Base-by-base conservation (phyloP, 2,113 vertebrate genomes). In the Numida meleagris region DNA sequence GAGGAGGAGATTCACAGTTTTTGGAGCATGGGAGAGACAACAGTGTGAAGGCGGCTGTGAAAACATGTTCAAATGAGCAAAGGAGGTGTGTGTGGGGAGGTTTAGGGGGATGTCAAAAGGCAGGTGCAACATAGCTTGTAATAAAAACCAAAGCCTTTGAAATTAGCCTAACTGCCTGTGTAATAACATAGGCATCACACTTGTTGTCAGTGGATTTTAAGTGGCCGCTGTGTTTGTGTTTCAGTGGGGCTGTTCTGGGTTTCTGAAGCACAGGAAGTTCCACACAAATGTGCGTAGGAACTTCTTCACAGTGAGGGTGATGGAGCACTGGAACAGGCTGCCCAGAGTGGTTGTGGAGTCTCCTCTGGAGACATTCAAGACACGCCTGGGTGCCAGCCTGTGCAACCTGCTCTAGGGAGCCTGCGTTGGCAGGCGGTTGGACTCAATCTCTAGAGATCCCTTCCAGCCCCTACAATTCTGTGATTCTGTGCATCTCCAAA, bases 121-220 rank as follows among this genome's bases (percentile, higher is more conserved):
- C 4, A 33, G 16, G 19, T 77, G 38, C 9, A 66, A 5, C 0
- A 15, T 10, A 42, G 50, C 25, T 77, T 15, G 14, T 50, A 66
- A 58, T 21, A 57, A 70, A 55, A 34, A 14, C 27, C 29, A 12
- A 29, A 83, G 16, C 7, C 25, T 80, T 18, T 68, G 21, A 46
- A 80, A 77, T 70, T 3, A 4, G 14, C 6, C 4, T 19, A 21
- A 24, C 14, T 3, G 2, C 8, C 51, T 50, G 21, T 51, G 58
- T 46, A 48, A 61, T 16, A 7, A 24, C 10, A 25, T 0, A 71
- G 24, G 7, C 45, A 1, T 7, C 0, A 0, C 24, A 12, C 12
- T 68, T 50, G 15, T 19, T 76, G 53, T 40, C 29, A 14, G 33
- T 12, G 29, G 1, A n/a, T 63, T 58, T 82, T 10, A 72, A 33